These are phyloP conservation scores for Carassius auratus DNA, from an alignment of 2,113 vertebrate genomes.

Conservation along the genomic window DNA sequence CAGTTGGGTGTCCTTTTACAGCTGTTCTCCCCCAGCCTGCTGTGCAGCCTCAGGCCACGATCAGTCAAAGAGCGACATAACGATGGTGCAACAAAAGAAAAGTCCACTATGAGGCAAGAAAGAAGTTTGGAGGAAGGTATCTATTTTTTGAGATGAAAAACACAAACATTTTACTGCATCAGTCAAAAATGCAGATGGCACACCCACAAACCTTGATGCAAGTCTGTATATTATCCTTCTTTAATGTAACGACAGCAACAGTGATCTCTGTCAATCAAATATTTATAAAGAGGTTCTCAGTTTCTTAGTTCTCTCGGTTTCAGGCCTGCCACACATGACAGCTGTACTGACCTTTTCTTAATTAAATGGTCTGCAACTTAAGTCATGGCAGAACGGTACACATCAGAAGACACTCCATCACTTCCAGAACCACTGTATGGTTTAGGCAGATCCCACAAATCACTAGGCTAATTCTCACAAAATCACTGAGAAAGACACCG, in stretches of 20 bases:
- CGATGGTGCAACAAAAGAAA: constrained; percentile 75
- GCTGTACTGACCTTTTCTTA: constrained; percentile 53
- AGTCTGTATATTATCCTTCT: constrained; percentile 18
- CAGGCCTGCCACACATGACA: constrained; percentile 59
- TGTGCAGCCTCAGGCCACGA: constrained; percentile 58
- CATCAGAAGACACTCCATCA: constrained; percentile 32
- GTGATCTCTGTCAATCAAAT: constrained; percentile 67
- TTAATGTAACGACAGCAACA: constrained; percentile 35
- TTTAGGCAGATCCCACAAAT: constrained; percentile 8
- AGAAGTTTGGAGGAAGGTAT: constrained; percentile 63
- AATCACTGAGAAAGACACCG: not conserved
- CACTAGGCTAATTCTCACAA: not conserved
- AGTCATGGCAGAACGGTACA: constrained; percentile 60
- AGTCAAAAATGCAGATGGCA: not conserved
- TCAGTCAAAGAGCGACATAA: constrained; percentile 70
- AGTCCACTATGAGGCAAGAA: constrained; percentile 58
- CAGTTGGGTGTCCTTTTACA: constrained; percentile 69
- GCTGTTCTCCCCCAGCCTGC: constrained; percentile 57
- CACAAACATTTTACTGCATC: not conserved
- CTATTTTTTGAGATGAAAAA: not conserved
- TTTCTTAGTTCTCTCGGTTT: constrained; percentile 51
- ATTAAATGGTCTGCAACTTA: constrained; percentile 55
- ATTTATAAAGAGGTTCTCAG: constrained; percentile 70
- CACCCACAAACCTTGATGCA: not conserved
- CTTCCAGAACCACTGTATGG: constrained; percentile 20